Conservation (phyloP, 2,113 vertebrate genomes). For the Camelus dromedarius region DNA sequence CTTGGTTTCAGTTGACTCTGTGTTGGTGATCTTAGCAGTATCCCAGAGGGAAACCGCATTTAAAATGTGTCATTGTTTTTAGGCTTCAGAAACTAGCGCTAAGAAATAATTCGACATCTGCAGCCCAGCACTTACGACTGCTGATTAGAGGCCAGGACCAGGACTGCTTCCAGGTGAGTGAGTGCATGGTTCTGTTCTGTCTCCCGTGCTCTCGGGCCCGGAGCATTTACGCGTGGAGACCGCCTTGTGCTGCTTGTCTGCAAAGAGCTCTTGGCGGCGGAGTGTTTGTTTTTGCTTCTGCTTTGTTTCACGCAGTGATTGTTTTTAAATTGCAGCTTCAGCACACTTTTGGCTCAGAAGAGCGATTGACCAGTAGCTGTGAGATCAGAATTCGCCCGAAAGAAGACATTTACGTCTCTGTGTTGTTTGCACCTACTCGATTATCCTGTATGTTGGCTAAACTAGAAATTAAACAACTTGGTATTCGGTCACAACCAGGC, state of each 20-base stretch:
- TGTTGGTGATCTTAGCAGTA: not conserved
- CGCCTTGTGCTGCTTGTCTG: not conserved
- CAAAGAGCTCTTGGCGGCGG: not conserved
- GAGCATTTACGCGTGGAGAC: not conserved
- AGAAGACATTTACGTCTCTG: constrained; percentile 92
- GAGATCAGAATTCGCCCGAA: constrained; percentile 94
- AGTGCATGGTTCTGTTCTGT: not conserved
- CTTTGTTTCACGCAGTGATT: constrained; percentile 34
- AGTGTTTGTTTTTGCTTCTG: not conserved
- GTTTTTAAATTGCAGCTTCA: constrained; percentile 90
- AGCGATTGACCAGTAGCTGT: constrained; percentile 91
- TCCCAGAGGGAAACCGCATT: not conserved
- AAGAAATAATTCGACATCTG: constrained; percentile 91
- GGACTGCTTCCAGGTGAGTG: constrained; percentile 96
- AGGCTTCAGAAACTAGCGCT: constrained; percentile 96
- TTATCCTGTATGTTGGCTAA: constrained; percentile 96
- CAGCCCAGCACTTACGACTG: constrained; percentile 92
- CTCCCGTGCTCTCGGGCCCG: not conserved
- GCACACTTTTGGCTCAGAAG: constrained; percentile 94
- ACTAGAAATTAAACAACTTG: constrained; percentile 97
- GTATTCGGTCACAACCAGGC: constrained; percentile 91
- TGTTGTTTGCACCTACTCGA: constrained; percentile 95
- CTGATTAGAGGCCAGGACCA: constrained; percentile 97
- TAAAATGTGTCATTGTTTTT: constrained; percentile 70
- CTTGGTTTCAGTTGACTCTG: not conserved